Evolutionary conservation across 2,113 vertebrate genomes (phyloP).

Genomic region (Leptosomus discolor): DNA sequence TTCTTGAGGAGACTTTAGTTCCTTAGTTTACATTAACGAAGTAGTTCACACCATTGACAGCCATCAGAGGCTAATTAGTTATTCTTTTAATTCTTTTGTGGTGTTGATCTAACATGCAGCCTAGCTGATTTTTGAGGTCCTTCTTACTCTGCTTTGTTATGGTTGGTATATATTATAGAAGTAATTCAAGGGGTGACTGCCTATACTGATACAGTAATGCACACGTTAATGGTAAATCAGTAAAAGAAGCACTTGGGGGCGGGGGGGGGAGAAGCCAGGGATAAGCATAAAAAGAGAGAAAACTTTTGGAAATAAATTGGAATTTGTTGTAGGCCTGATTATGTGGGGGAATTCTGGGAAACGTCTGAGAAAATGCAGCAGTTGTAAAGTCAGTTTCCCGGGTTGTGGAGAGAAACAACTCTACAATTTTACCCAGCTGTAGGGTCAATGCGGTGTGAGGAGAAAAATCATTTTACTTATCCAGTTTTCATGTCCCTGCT

Average conservation of each 20-base stretch:
- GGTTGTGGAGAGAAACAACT: not conserved
- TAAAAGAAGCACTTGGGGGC: not conserved
- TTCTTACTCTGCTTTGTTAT: not conserved
- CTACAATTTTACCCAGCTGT: not conserved
- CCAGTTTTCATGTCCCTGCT: not conserved
- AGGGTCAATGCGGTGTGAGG: rapidly evolving
- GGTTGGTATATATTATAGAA: not conserved
- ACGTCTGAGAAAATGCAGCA: not conserved
- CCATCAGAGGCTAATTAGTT: not conserved
- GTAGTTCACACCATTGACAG: not conserved
- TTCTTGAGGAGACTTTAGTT: not conserved
- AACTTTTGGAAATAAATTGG: not conserved
- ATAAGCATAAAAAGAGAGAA: not conserved
- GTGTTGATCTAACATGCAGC: not conserved
- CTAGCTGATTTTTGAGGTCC: not conserved
- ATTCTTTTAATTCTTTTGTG: not conserved
- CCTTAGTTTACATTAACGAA: not conserved
- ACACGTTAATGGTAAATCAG: not conserved
- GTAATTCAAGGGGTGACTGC: not conserved
- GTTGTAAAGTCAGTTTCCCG: not conserved
- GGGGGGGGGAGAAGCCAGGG: rapidly evolving
- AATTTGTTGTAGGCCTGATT: not conserved
- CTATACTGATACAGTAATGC: not conserved
- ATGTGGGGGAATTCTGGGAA: not conserved
- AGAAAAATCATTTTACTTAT: not conserved